Evolutionary conservation across 1,140 invertebrate genomes (phyloP).

Genomic region (Drosophila santomea): DNA sequence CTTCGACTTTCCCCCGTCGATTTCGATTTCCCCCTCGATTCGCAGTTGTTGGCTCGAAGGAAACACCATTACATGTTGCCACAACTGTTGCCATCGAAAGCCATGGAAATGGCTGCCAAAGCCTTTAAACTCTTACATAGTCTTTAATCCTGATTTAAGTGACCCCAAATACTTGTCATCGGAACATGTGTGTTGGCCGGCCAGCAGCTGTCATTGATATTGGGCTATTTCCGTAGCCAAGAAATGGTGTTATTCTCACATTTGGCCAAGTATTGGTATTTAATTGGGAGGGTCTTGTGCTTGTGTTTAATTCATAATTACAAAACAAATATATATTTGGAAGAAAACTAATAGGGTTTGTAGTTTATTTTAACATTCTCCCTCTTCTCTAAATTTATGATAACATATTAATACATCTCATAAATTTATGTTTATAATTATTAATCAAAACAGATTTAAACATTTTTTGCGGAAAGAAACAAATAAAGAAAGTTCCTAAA

Average conservation of each 20-base stretch:
- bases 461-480: no score
- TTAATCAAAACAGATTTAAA: no score
- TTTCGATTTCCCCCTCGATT: slow-evolving; percentile 6
- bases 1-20: neutral
- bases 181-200: neutral
- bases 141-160: slow-evolving; percentile 32
- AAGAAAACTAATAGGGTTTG: no score
- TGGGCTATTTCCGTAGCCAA: neutral
- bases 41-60: slow-evolving; percentile 43
- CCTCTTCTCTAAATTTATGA: no score
- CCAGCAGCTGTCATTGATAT: neutral
- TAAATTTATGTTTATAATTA: no score
- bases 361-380: no score
- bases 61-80: slow-evolving; percentile 44
- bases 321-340: no score
- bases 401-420: no score
- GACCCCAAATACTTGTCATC: neutral
- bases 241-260: neutral
- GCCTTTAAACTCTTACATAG: slow-evolving; percentile 22
- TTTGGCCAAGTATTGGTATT: neutral
- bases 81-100: slow-evolving; percentile 60
- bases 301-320: no score
- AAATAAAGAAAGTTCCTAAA: no score
- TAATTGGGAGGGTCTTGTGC: no score
- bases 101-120: slow-evolving; percentile 25